A percentile compares a stretch with the other conserved stretches of the same genome.
phyloP scores from a whole-genome alignment of 2,888 invertebrate species.

The Anthophora plumipes region DNA sequence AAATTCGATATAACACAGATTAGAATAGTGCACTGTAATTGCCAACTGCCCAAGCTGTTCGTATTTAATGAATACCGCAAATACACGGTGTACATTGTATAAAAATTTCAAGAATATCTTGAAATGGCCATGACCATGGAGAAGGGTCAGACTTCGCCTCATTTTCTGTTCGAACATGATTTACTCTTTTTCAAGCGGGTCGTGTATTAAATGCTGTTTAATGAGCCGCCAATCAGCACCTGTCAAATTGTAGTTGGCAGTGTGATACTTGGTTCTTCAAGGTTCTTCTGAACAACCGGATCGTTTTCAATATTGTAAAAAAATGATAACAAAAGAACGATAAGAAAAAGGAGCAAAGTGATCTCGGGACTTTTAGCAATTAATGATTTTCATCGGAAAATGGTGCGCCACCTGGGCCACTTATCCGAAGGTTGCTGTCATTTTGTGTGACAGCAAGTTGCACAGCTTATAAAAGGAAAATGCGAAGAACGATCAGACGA shows the following conservation, averaged over 20 bases:
- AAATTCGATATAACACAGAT: not conserved
- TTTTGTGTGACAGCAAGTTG: constrained; percentile 18
- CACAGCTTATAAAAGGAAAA: not conserved
- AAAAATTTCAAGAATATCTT: constrained; percentile 6
- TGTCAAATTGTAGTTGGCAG: constrained; percentile 36
- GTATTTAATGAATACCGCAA: constrained; percentile 16
- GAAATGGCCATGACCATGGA: not conserved
- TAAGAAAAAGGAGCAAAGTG: not conserved
- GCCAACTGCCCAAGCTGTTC: not conserved
- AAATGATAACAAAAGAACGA: not conserved
- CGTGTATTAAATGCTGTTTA: constrained; percentile 52
- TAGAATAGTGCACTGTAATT: not conserved
- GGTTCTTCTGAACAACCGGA: not conserved
- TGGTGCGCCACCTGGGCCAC: constrained; percentile 16
- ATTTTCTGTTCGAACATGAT: constrained; percentile 28
- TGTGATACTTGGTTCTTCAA: not conserved
- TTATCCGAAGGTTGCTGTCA: constrained; percentile 34
- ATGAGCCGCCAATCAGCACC: constrained; percentile 56
- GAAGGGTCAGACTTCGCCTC: constrained; percentile 16
- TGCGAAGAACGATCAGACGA: not conserved
- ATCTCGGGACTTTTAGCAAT: constrained; percentile 49
- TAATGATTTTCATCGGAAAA: constrained; percentile 49
- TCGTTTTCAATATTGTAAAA: not conserved
- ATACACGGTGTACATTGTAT: not conserved
- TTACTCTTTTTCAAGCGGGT: constrained; percentile 12